Conservation (phyloP, 1,140 invertebrate genomes). For the Bombus breviceps region DNA sequence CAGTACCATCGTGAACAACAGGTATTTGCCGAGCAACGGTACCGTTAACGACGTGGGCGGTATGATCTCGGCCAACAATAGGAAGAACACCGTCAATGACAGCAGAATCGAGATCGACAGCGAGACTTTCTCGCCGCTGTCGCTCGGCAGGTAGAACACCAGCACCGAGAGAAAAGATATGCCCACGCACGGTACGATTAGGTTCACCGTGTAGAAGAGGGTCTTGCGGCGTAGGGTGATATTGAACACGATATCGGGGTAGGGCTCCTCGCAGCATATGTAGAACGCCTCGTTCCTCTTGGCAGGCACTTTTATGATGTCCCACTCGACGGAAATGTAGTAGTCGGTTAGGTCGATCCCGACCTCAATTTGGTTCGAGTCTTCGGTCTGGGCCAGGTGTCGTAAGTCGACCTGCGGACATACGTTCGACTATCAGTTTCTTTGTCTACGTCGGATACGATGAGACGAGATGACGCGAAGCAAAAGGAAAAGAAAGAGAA, state of each 20-base stretch:
- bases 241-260: constrained; percentile 98
- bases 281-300: constrained; percentile 94
- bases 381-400: constrained; percentile 91
- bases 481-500: not conserved
- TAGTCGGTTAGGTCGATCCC: constrained; percentile 97
- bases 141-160: constrained; percentile 99
- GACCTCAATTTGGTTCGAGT: constrained; percentile 91
- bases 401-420: constrained; percentile 91
- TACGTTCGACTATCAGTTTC: not conserved
- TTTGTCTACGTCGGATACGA: no score
- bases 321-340: constrained; percentile 99
- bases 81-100: constrained; percentile 99
- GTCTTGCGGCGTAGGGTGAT: constrained; percentile 98
- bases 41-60: constrained; percentile 99
- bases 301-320: constrained; percentile 95
- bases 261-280: constrained; percentile 95
- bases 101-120: constrained; percentile 99
- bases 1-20: constrained; percentile 99
- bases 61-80: constrained; percentile 98
- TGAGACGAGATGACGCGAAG: not conserved
- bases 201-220: constrained; percentile 98
- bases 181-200: constrained; percentile 97
- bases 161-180: constrained; percentile 98
- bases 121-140: constrained; percentile 98
- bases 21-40: constrained; percentile 98